Evolutionary conservation across 2,797 vertebrate species (phyloP).

Genomic region (Cossypha polioptera): DNA sequence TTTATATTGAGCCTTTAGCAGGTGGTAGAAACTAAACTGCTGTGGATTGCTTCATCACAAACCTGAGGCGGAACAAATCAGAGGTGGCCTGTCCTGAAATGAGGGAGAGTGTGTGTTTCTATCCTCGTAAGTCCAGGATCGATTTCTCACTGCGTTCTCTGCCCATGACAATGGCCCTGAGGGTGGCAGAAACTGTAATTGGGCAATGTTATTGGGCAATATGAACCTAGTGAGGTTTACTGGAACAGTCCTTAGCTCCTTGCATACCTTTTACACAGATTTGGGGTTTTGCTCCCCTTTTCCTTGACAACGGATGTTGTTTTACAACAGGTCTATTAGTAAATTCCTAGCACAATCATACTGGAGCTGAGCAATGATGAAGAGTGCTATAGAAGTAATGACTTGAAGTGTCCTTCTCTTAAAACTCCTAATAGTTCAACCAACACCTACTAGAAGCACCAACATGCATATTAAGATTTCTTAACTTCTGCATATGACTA

Average conservation of each 20-base stretch:
- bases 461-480: not conserved
- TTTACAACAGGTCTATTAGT: not conserved
- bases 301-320: not conserved
- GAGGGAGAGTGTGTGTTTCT: not conserved
- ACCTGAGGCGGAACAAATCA: not conserved
- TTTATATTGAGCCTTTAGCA: not conserved
- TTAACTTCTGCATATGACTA: not conserved
- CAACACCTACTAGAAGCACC: not conserved
- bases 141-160: not conserved
- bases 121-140: not conserved
- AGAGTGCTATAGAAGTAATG: not conserved
- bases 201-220: not conserved
- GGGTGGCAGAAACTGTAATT: not conserved
- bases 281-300: fast-evolving
- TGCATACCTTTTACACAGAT: not conserved
- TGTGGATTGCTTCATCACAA: not conserved
- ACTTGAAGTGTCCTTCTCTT: not conserved
- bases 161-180: not conserved
- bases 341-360: not conserved
- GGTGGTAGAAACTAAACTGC: not conserved
- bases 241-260: not conserved
- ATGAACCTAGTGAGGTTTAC: not conserved
- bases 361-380: not conserved
- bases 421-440: not conserved
- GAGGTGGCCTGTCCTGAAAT: not conserved